Percentiles rank a stretch among this genome's conserved stretches.
These are phyloP conservation scores for Monochamus alternatus DNA, from an alignment of 2,888 invertebrate genomes.

Conservation along the genomic window DNA sequence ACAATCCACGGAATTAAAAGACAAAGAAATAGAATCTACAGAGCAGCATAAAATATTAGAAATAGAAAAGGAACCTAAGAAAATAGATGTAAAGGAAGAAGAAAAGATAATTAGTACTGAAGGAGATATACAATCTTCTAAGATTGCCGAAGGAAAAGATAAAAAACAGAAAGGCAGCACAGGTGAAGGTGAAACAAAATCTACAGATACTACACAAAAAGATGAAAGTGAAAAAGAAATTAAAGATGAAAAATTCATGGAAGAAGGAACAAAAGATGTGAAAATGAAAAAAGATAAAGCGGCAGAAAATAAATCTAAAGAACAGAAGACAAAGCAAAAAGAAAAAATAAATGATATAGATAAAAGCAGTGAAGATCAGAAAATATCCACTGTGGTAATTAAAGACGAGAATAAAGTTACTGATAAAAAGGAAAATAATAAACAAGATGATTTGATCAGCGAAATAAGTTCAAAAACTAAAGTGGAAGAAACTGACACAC, in stretches of 20 bases:
- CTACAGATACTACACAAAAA: neutral
- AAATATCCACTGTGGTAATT: conserved; percentile 28
- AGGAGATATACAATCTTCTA: no score
- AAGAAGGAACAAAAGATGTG: no score
- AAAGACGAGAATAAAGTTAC: neutral
- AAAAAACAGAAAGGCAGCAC: neutral
- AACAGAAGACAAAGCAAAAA: neutral
- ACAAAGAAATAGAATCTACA: neutral
- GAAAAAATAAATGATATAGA: neutral
- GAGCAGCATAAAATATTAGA: neutral
- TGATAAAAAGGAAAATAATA: neutral
- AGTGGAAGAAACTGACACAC: conserved; percentile 35
- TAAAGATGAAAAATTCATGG: conserved; percentile 14
- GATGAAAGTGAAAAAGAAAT: conserved; percentile 36
- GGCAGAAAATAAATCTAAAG: neutral
- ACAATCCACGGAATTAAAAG: neutral
- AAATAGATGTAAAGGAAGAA: conserved; percentile 38
- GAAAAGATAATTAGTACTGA: conserved; percentile 37
- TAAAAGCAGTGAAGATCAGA: neutral
- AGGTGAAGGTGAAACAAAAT: neutral
- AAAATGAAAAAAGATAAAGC: no score
- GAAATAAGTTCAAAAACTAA: neutral
- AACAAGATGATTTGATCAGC: neutral
- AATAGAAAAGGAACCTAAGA: conserved; percentile 42
- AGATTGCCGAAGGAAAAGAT: no score